Base-by-base conservation (phyloP, 2,888 invertebrate species). In the Pammene fasciana region DNA sequence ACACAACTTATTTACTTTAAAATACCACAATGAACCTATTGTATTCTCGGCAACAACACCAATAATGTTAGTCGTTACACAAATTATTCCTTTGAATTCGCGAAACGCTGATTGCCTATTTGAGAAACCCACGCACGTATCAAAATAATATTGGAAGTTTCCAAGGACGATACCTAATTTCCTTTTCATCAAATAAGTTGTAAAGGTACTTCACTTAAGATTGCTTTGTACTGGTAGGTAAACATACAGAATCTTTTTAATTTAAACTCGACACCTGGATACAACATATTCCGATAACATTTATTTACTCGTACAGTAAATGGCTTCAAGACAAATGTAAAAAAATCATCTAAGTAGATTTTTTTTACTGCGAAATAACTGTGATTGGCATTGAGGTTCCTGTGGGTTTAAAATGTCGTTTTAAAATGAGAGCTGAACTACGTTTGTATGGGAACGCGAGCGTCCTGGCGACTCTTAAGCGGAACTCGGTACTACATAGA, bases 61-160 rank as follows among this genome's bases (percentile, higher is more conserved):
- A 38, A 50, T 59, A 61, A 55, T 41, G 61, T 67, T 36, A 43
- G 36, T 61, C 46, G 56, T 64, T 62, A 62, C 48, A 50, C 50
- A 46, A 65, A 65, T 68, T 56, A 68, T 64, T 68, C 48, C 68
- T 65, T 65, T 65, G 68, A 68, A 68, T 68, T 54, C 46, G 52
- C 48, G 48, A 14, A 26, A 48, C 14, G 46, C 26, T 70, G 54
- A 65, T 59, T 65, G 38, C 50, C n/a, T 52, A 65, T 43, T 65
- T 70, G 46, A 55, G 70, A 59, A 70, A 41, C 65, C 65, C 55
- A 65, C 65, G 65, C 70, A 70, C 65, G 70, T 65, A 65, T 60
- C 54, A 48, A 65, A 70, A 70, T 70, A 65, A 70, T 65, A 70
- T 54, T 48, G 65, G 59, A 65, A 70, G 36, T 70, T 60, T 48